These are phyloP conservation scores for Sitta carolinensis DNA, from an alignment of 2,797 vertebrate species.

Conservation along the genomic window DNA sequence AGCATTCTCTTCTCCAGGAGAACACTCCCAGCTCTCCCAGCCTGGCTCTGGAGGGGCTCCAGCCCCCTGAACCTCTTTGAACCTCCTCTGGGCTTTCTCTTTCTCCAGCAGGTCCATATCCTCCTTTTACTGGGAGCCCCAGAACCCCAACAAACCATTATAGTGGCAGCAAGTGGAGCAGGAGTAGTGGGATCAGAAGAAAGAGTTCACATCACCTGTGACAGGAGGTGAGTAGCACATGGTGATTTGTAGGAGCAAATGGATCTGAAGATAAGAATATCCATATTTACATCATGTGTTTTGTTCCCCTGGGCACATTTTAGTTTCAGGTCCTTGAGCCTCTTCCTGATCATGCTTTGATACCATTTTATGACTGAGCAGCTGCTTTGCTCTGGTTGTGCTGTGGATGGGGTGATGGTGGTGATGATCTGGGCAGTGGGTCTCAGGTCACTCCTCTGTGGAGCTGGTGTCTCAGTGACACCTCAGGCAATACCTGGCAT, in stretches of 20 bases:
- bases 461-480: neutral
- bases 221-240: neutral
- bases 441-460: neutral
- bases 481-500: neutral
- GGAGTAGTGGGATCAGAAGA: neutral
- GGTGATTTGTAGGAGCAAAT: neutral
- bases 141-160: accelerated
- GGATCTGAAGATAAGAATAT: neutral
- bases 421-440: neutral
- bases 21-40: neutral
- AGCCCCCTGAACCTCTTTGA: neutral
- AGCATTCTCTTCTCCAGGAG: neutral
- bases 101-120: neutral
- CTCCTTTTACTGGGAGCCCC: neutral
- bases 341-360: neutral
- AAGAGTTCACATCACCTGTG: neutral
- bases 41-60: neutral
- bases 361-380: neutral
- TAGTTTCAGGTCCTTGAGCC: neutral
- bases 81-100: neutral
- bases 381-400: neutral
- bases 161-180: accelerated
- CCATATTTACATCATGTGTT: neutral
- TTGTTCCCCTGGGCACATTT: neutral
- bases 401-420: neutral